phyloP scores from a whole-genome alignment of 1,140 invertebrate species.

The Goniozus legneri region DNA sequence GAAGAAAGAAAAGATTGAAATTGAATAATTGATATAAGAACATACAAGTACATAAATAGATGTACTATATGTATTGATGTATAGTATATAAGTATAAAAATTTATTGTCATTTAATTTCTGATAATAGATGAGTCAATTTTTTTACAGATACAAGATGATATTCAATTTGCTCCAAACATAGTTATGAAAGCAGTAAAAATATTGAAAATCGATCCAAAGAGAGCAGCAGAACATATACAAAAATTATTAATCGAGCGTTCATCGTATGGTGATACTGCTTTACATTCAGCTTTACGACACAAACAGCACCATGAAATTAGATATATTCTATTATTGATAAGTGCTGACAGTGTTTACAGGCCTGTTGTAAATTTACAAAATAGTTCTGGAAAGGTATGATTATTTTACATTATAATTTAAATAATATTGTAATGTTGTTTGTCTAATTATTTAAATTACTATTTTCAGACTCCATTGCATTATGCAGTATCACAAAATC shows the following conservation, averaged over 20 bases:
- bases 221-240: slow-evolving; percentile 20
- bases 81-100: too few species aligned
- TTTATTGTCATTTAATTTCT: background rate
- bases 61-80: too few species aligned
- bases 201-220: slow-evolving; percentile 16
- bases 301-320: slow-evolving; percentile 29
- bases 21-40: background rate
- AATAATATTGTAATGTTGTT: slow-evolving; percentile 15
- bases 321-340: slow-evolving; percentile 33
- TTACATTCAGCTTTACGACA: slow-evolving; percentile 41
- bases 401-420: slow-evolving; percentile 8
- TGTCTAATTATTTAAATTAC: slow-evolving; percentile 14
- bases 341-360: slow-evolving; percentile 24
- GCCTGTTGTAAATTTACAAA: slow-evolving; percentile 34
- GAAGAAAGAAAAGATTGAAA: too few species aligned
- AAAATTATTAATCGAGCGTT: slow-evolving; percentile 29
- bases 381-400: slow-evolving; percentile 36
- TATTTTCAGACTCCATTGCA: slow-evolving; percentile 52
- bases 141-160: slow-evolving; percentile 11
- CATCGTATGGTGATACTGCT: slow-evolving; percentile 37
- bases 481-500: slow-evolving; percentile 51
- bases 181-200: slow-evolving; percentile 22
- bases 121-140: too few species aligned
- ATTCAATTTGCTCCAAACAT: slow-evolving; percentile 27
- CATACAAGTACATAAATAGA: background rate